Base-by-base conservation (phyloP, 1,140 invertebrate genomes). In the Drusus annulatus region DNA sequence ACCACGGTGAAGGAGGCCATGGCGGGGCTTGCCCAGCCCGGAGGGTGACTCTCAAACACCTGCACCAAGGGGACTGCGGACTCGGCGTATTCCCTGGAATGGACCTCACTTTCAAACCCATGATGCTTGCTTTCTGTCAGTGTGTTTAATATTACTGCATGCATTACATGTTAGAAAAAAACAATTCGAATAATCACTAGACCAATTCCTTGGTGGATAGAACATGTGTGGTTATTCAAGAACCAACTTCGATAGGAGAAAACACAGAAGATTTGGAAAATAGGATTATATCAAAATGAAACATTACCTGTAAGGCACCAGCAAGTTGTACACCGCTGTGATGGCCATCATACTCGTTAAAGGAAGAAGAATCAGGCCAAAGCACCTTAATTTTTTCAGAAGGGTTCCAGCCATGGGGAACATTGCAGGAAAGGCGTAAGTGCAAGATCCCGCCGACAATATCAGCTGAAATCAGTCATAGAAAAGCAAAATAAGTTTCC, bases 1-100 rank as follows among this genome's bases (percentile, higher is more conserved):
- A 91, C 88, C 2, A 93, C 90, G 0, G 92, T 90, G 65, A 92
- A 90, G 17, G 91, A 91, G 1, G 92, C 92, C 65, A 93, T 89
- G 0, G 92, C 88, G 1, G 92, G 91, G 58, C 92, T 89, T 16
- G 93, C 87, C 89, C 93, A 93, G 51, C 90, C 90, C 0, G 93
- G 91, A 54, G 91, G 88, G 56, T 90, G 89, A 19, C 90, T 90
- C 85, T 93, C 92, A 54, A 93, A 89, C 10, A 93, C 87, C 8
- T 90, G 90, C 1, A 93, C 91, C 2, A 93, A 83, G 5, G 93
- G 92, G 17, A 93, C 88, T 0, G 92, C 91, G 5, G 91, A 91
- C 77, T 91, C 86, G 45, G 74, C 76, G 51, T 81, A 83, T 51
- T 83, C 82, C 51, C 82, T 83, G 45, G 15, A 62, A 76, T 65